Conservation (phyloP, 2,888 invertebrate species). For the Copidosoma aretas region DNA sequence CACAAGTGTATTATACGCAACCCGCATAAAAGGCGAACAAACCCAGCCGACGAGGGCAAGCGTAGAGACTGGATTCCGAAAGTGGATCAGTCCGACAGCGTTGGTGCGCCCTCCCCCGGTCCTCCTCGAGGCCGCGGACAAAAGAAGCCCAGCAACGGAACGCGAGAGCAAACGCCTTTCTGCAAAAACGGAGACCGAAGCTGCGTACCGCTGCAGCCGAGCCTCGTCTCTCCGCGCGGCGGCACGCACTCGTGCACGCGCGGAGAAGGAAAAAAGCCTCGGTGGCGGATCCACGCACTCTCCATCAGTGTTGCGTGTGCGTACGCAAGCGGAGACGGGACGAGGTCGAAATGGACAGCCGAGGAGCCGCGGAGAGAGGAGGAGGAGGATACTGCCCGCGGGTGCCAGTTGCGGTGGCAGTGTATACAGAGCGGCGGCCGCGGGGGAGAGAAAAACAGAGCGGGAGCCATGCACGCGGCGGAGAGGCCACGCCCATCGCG, state of each 20-base stretch:
- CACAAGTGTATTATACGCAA: too few species aligned
- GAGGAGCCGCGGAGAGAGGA: not conserved
- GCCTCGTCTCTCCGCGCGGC: too few species aligned
- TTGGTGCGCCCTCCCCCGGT: slow-evolving; percentile 6
- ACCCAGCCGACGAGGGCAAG: not conserved
- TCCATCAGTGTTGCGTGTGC: not conserved
- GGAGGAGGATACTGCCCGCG: not conserved
- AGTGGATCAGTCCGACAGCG: slow-evolving; percentile 31
- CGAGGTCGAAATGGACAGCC: not conserved
- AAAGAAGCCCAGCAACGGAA: slow-evolving; percentile 5
- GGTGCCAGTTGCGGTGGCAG: not conserved
- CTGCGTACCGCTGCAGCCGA: too few species aligned
- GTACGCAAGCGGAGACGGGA: not conserved
- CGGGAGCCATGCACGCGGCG: not conserved
- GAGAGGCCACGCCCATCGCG: slow-evolving; percentile 26
- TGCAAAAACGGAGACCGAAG: too few species aligned
- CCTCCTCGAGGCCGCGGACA: slow-evolving; percentile 4
- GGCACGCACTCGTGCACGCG: not conserved
- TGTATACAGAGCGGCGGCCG: not conserved
- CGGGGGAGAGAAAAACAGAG: not conserved
- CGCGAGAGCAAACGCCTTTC: too few species aligned
- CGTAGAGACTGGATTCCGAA: slow-evolving; percentile 28
- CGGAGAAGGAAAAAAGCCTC: not conserved
- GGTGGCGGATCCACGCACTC: not conserved
- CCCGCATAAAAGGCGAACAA: not conserved